Percentiles rank a stretch among this genome's conserved stretches.
These are phyloP conservation scores for Heliconius hortense DNA, from an alignment of 2,888 invertebrate species.

Conservation along the genomic window DNA sequence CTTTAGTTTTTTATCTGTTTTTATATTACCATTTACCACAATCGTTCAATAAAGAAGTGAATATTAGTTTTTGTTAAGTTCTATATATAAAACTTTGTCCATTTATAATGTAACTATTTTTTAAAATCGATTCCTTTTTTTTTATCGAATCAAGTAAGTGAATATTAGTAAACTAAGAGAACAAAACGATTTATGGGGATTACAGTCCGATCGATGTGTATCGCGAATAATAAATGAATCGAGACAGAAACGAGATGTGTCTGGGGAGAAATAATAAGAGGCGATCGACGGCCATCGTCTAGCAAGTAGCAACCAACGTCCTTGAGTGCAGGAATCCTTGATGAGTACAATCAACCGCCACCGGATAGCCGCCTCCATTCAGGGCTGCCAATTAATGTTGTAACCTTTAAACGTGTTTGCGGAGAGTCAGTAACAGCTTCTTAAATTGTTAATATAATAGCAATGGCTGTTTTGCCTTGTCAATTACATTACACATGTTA, in stretches of 20 bases:
- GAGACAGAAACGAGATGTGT: conserved; percentile 77
- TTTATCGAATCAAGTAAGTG: conserved; percentile 14
- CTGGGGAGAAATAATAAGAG: conserved; percentile 77
- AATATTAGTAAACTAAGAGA: conserved; percentile 11
- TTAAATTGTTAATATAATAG: conserved; percentile 22
- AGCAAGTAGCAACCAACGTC: conserved; percentile 65
- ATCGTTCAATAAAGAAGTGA: background rate
- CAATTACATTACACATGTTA: background rate
- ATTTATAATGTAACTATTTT: conserved; percentile 22
- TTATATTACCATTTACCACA: background rate
- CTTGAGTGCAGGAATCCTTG: conserved; percentile 81
- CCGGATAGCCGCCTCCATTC: conserved; percentile 71
- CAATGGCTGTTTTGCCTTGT: conserved; percentile 6
- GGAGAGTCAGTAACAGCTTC: conserved; percentile 9
- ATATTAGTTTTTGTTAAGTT: background rate
- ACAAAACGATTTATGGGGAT: conserved; percentile 71
- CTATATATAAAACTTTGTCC: background rate
- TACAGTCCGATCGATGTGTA: conserved; percentile 74
- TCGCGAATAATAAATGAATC: conserved; percentile 79
- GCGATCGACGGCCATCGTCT: conserved; percentile 74
- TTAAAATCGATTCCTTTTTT: conserved; percentile 23
- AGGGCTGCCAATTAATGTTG: conserved; percentile 67
- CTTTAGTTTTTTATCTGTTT: background rate
- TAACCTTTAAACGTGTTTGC: conserved; percentile 36
- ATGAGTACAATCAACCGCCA: conserved; percentile 82